Conservation (phyloP, 2,113 vertebrate genomes). For the Neotragus pygmaeus region DNA sequence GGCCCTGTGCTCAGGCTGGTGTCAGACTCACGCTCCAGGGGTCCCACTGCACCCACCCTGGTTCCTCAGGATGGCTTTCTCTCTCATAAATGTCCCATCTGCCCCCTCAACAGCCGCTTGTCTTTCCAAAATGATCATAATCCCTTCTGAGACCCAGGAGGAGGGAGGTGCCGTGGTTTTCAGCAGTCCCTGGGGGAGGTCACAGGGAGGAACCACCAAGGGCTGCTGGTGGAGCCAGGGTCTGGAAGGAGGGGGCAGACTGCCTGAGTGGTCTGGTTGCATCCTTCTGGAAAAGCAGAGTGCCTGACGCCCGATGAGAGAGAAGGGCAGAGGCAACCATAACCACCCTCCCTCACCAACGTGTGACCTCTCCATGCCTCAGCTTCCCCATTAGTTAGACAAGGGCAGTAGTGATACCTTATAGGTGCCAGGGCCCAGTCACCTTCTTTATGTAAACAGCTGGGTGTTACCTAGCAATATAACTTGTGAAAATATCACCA, state of each 20-base stretch:
- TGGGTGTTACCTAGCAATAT: neutral
- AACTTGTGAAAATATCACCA: neutral
- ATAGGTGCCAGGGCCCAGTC: neutral
- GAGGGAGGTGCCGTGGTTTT: neutral
- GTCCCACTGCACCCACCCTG: neutral
- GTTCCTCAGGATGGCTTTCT: neutral
- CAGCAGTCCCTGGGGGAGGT: neutral
- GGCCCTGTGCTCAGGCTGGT: neutral
- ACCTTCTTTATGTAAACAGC: neutral
- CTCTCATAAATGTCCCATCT: neutral
- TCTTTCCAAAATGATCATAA: neutral
- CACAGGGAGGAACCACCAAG: neutral
- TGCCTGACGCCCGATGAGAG: neutral
- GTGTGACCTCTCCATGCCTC: neutral
- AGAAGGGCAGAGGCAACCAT: accelerated
- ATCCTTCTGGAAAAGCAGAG: neutral
- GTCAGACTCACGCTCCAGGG: accelerated
- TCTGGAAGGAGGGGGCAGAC: neutral
- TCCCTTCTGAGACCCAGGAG: neutral
- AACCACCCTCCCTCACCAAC: neutral
- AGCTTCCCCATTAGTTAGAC: neutral
- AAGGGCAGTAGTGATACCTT: neutral
- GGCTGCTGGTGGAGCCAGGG: neutral
- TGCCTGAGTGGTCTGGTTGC: neutral
- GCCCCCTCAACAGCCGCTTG: neutral